A percentile compares a stretch with the other conserved stretches of the same genome.
phyloP scores from a whole-genome alignment of 2,888 invertebrate genomes.

The Andrena minutula region DNA sequence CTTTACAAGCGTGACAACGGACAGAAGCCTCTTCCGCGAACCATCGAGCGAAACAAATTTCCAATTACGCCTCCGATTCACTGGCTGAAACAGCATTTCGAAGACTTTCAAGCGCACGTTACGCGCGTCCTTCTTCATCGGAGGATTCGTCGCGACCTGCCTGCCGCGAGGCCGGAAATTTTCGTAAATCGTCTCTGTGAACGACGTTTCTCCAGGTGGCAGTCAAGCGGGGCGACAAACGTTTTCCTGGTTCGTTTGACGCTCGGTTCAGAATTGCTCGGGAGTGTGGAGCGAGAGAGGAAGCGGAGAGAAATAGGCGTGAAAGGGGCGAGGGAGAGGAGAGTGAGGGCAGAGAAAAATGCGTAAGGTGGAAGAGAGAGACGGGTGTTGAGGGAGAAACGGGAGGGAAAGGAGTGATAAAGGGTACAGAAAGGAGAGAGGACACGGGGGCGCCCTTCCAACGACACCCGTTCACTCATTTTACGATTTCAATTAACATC shows the following conservation, averaged over 20 bases:
- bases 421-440: too few relatives aligned
- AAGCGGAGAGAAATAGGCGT: conserved; percentile 40
- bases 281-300: conserved; percentile 36
- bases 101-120: conserved; percentile 12
- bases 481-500: conserved; percentile 77
- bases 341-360: neutral
- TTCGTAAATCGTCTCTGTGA: conserved; percentile 52
- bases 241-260: conserved; percentile 72
- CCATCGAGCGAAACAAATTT: conserved; percentile 26
- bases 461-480: conserved; percentile 56
- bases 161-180: conserved; percentile 43
- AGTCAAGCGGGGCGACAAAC: conserved; percentile 63
- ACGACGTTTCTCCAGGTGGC: conserved; percentile 51
- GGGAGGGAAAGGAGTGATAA: too few relatives aligned
- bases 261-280: conserved; percentile 69
- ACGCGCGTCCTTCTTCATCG: neutral
- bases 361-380: too few relatives aligned
- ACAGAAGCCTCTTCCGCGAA: too few relatives aligned
- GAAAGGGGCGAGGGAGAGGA: neutral
- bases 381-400: neutral
- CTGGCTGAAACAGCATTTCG: neutral
- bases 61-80: conserved; percentile 23
- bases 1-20: neutral
- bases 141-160: conserved; percentile 20
- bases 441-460: conserved; percentile 29